Base-by-base conservation (phyloP, 2,888 invertebrate genomes). In the Itoplectis maculator region DNA sequence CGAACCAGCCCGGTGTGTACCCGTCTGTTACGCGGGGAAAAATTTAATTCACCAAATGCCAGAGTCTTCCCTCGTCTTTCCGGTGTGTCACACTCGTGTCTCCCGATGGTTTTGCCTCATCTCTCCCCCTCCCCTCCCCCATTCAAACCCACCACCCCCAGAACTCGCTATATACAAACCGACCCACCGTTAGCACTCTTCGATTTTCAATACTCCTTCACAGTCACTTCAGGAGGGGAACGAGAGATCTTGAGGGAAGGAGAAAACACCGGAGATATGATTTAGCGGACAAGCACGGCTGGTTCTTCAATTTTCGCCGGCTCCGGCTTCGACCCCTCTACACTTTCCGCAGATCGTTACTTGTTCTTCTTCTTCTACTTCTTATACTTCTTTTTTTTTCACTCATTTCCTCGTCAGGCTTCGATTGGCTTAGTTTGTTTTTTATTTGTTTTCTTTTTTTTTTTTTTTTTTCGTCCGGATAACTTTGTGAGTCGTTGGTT, bases 141-240 rank as follows among this genome's bases (percentile, higher is more conserved):
- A 3, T 29, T 29, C 29, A 2, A 29, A 2, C 29, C 29, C 29
- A 2, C 29, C 29, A 2, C 29, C 29, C 29, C 29, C 29, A 3
- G 3, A 29, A 2, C 29, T 3, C 29, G 9, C 20, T 20, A 49
- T 42, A 37, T 49, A 51, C 40, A 18, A 8, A n/a, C 59, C 13
- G n/a, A 5, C 18, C 7, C 23, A 18, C 40, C 49, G 15, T 51
- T 40, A 37, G 13, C 20, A 23, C 4, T 40, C 42, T 54, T 70
- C 40, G 23, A 70, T 56, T 70, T 54, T 54, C 54, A 70, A 70
- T 56, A 9, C 40, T 5, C 15, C 4, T 9, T 54, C 15, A 54
- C 20, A 8, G 23, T 59, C 23, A 13, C 11, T 3, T 13, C 15
- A 23, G 9, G 20, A 40, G 54, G 18, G 40, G 18, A 45, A 8